These are phyloP conservation scores for Microtus ochrogaster DNA, from an alignment of 2,113 vertebrate species.

Conservation along the genomic window DNA sequence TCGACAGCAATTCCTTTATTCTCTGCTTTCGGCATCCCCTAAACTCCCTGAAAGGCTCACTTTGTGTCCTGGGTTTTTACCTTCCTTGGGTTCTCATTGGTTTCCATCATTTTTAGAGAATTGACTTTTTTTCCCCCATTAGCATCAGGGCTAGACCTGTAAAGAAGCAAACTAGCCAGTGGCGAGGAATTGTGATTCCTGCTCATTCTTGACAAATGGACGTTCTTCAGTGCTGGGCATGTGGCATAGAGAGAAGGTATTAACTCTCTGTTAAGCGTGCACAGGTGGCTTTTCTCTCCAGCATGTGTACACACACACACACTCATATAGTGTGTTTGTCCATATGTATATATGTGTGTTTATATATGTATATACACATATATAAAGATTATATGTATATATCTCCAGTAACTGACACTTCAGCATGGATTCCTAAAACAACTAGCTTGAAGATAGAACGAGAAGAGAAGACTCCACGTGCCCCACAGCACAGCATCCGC, in stretches of 20 bases:
- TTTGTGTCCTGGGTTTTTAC: neutral
- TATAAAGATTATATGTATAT: neutral
- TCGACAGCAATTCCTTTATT: neutral
- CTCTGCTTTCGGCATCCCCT: slow-evolving; percentile 3
- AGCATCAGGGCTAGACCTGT: neutral
- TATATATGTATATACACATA: neutral
- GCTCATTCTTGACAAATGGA: slow-evolving; percentile 12
- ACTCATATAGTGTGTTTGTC: neutral
- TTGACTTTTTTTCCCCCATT: neutral
- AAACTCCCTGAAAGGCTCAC: neutral
- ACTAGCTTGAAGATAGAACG: neutral
- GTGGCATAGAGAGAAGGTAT: neutral
- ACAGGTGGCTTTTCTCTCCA: neutral
- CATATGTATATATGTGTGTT: neutral
- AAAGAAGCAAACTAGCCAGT: slow-evolving; percentile 6
- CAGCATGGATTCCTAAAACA: neutral
- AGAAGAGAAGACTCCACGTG: neutral
- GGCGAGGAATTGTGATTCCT: neutral
- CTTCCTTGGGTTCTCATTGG: neutral
- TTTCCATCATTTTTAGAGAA: slow-evolving; percentile 8
- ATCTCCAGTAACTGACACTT: neutral
- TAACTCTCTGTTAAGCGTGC: neutral
- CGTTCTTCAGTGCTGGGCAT: neutral
- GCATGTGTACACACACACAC: neutral
- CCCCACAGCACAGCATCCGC: neutral